phyloP scores from a whole-genome alignment of 2,797 vertebrate species.

The Hoplostethus atlanticus region DNA sequence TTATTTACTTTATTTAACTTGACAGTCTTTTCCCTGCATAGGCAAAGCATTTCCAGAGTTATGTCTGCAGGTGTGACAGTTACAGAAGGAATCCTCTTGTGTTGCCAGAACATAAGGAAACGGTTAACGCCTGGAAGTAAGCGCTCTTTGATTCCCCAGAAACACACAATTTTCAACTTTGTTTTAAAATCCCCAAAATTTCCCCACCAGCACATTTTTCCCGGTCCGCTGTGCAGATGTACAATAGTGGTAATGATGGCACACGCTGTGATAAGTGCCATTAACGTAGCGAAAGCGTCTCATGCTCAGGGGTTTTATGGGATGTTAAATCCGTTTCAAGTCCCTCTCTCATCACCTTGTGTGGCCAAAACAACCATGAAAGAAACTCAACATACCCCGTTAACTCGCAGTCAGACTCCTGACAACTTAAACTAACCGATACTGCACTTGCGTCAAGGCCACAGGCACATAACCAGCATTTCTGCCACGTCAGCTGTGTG shows the following conservation, averaged over 20 bases:
- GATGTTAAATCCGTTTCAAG: slow-evolving; percentile 32
- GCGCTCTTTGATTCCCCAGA: slow-evolving; percentile 10
- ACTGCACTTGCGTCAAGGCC: too few species aligned
- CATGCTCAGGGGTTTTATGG: slow-evolving; percentile 15
- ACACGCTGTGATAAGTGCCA: slow-evolving; percentile 20
- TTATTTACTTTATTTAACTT: neutral
- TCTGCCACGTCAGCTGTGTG: neutral
- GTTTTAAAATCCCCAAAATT: slow-evolving; percentile 8
- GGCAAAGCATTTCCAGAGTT: neutral
- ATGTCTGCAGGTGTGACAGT: neutral
- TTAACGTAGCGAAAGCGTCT: slow-evolving; percentile 24
- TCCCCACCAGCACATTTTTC: slow-evolving; percentile 10
- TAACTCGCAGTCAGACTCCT: neutral
- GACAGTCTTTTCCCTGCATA: neutral
- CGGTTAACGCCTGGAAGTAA: slow-evolving; percentile 20
- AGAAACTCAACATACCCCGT: neutral
- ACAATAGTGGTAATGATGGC: slow-evolving; percentile 19
- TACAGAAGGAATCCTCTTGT: neutral
- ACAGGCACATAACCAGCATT: neutral
- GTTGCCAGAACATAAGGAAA: slow-evolving; percentile 31
- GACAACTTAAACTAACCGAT: neutral
- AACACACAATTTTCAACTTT: slow-evolving; percentile 3
- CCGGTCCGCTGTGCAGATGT: slow-evolving; percentile 12
- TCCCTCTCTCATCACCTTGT: slow-evolving; percentile 38
- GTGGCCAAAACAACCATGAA: slow-evolving; percentile 33